phyloP scores from a whole-genome alignment of 2,113 vertebrate genomes.

The Austrofundulus limnaeus region DNA sequence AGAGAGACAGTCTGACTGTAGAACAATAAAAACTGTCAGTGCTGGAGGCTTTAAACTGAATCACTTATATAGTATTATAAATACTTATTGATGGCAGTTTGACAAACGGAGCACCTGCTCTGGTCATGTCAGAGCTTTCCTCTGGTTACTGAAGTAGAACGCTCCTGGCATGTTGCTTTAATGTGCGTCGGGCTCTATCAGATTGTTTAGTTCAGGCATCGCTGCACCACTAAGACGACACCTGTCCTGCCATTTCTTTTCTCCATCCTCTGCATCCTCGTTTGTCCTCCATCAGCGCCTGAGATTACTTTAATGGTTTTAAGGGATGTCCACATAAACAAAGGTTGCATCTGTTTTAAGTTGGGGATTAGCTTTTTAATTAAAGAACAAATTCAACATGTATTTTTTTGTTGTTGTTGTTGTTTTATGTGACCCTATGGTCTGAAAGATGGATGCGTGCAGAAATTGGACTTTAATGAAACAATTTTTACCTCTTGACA shows the following conservation, averaged over 20 bases:
- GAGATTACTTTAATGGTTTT: not conserved
- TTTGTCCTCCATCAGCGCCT: slow-evolving; percentile 1
- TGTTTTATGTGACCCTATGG: not conserved
- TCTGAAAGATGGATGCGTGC: not conserved
- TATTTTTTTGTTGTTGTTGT: too few relatives aligned
- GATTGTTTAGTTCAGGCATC: slow-evolving; percentile 44
- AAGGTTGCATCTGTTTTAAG: not conserved
- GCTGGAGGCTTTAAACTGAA: slow-evolving; percentile 44
- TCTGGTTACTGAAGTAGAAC: slow-evolving; percentile 12
- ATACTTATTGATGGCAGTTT: slow-evolving; percentile 34
- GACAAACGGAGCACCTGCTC: slow-evolving; percentile 7
- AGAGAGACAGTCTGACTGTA: slow-evolving; percentile 20
- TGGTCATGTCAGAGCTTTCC: slow-evolving; percentile 4
- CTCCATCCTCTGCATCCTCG: not conserved
- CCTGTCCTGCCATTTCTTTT: slow-evolving; percentile 19
- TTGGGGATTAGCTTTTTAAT: not conserved
- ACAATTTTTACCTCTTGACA: slow-evolving; percentile 2
- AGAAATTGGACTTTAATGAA: slow-evolving; percentile 1
- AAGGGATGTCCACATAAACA: not conserved
- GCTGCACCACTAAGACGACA: slow-evolving; percentile 11
- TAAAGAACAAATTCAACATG: not conserved
- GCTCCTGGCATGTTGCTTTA: slow-evolving; percentile 29
- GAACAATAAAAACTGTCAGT: slow-evolving; percentile 17
- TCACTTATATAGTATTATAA: slow-evolving; percentile 10
- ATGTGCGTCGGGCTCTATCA: slow-evolving; percentile 36